Percentiles rank a stretch among this genome's conserved stretches.
phyloP scores from a whole-genome alignment of 2,113 vertebrate genomes.

The Paedocypris sp. region DNA sequence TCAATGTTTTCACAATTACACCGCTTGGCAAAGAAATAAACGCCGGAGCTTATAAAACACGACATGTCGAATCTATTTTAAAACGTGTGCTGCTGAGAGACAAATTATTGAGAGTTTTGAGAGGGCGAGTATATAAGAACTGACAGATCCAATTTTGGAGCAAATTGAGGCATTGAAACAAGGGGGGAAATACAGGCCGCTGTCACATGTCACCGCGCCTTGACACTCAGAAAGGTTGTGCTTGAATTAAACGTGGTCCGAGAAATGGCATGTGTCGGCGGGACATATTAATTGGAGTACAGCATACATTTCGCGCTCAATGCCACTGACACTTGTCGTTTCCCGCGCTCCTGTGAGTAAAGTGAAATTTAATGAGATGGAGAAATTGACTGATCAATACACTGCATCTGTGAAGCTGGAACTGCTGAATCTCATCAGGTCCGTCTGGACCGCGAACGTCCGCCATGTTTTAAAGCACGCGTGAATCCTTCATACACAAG shows the following conservation, averaged over 20 bases:
- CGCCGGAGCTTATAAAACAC: not conserved
- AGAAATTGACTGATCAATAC: not conserved
- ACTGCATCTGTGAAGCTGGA: not conserved
- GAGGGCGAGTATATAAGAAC: slow-evolving; percentile 5
- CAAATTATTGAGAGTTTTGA: not conserved
- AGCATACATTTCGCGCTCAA: not conserved
- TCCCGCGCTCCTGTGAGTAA: not conserved
- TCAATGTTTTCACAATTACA: not conserved
- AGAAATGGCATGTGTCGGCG: not conserved
- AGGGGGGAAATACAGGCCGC: not conserved
- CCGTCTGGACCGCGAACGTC: not conserved
- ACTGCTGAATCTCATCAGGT: not conserved
- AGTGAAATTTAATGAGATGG: not conserved
- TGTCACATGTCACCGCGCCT: not conserved
- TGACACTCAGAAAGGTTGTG: not conserved
- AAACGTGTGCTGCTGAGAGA: not conserved
- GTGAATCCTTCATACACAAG: not conserved
- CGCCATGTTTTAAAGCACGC: not conserved
- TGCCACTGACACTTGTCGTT: slow-evolving; percentile 21
- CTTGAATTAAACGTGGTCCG: not conserved
- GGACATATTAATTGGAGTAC: slow-evolving; percentile 7
- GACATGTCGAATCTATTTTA: not conserved
- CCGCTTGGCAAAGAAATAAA: not conserved
- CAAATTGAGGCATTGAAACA: not conserved
- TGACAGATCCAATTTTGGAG: slow-evolving; percentile 13